Base-by-base conservation (phyloP, 2,113 vertebrate species). In the Merops nubicus region DNA sequence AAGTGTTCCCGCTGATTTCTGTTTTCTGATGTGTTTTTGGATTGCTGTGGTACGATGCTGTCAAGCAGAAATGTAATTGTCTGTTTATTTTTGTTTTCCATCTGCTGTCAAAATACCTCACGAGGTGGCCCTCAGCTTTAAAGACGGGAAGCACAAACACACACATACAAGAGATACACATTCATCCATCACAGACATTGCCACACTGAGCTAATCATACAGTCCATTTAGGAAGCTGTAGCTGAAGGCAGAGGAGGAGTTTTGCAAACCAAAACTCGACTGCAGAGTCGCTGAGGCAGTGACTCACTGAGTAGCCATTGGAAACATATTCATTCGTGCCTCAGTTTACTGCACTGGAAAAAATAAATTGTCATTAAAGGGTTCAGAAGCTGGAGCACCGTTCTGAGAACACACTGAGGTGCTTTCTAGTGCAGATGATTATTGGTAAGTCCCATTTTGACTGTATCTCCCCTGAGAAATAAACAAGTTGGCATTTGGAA, bases 291-390 rank as follows among this genome's bases (percentile, higher is more conserved):
- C 50, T 68, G 70, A 23, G 45, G 50, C 34, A 56, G 38, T 94
- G 82, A 93, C 59, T 95, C 88, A 92, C 21, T 31, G 42, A 65
- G 42, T 15, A 74, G 33, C 42, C 26, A 40, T 15, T 60, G n/a
- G 67, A 92, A 96, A 91, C 48, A 94, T 68, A 92, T 63, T 63
- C 73, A 85, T 38, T 67, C 76, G 22, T 95, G 56, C 88, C 78
- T 94, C 89, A 90, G 89, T 93, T 96, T 97, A 91, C 85, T 89
- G 75, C 53, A 33, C 64, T 48, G 38, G 72, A 87, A 87, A 87
- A 93, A 89, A 48, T 34, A 25, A 77, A 68, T 13, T 43, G n/a
- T 29, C 59, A 5, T 34, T 73, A 3, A 59, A 75, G 28, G 56
- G 19, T 60, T 64, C 33, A 38, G 77, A 68, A 89, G 20, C 38